Evolutionary conservation across 2,797 vertebrate species (phyloP).

Genomic region (Avahi laniger): DNA sequence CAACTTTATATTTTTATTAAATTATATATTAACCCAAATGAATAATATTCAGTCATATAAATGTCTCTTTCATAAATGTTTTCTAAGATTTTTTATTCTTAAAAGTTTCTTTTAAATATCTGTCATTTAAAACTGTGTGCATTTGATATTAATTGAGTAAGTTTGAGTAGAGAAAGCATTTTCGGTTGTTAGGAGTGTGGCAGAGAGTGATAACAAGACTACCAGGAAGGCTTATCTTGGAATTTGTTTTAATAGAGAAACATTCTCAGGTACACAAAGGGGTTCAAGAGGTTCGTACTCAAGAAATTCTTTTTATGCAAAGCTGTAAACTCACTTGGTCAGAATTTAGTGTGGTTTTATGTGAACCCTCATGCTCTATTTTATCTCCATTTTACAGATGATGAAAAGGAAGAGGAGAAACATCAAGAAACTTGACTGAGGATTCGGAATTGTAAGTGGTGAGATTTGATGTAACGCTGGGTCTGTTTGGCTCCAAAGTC

Average conservation of each 20-base stretch:
- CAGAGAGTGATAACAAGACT: background rate
- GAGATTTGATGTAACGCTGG: background rate
- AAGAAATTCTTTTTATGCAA: background rate
- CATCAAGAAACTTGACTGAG: background rate
- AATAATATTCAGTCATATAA: background rate
- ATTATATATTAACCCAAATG: background rate
- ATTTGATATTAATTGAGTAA: background rate
- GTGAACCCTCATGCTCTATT: background rate
- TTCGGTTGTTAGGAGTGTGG: too few species aligned
- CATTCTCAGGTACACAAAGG: background rate
- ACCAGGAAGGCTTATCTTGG: background rate
- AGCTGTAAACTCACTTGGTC: background rate
- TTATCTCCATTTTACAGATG: background rate
- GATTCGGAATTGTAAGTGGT: background rate
- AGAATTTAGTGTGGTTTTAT: background rate
- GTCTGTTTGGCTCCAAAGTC: background rate
- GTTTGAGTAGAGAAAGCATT: background rate
- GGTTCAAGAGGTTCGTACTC: background rate
- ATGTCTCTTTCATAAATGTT: background rate
- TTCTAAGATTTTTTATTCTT: background rate
- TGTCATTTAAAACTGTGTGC: background rate
- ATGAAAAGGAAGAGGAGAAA: background rate
- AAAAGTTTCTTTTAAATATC: background rate
- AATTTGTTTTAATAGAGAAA: background rate
- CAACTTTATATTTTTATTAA: background rate